Evolutionary conservation across 2,888 invertebrate species (phyloP), one percentile per base, ranked within the genome.

Genomic region (Polyommatus icarus): DNA sequence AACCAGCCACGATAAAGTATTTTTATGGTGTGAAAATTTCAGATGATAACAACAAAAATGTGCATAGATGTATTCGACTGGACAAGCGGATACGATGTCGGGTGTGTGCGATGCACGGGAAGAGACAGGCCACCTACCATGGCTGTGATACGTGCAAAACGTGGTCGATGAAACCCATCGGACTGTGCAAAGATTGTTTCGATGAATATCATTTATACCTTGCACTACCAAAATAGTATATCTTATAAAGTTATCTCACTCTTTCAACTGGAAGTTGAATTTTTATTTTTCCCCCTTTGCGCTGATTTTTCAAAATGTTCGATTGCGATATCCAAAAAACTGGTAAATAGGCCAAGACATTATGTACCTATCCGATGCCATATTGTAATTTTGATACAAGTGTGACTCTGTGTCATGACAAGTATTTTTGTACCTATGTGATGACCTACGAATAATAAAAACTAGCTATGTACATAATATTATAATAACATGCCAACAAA

Each of bases 141-240:
- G 54, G 75, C 50, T 75, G 75, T 15, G 29, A 75, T 54, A 29
- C 50, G 15, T 75, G 75, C 75, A 75, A 75, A 50, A 75, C 75
- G 2, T 7, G 18, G 5, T 29, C 18, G 7, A 50, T 24, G 46
- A 50, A 29, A 29, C 75, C 75, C 29, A 75, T 75, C 15, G 75
- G 75, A 29, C 29, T 75, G 10, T 75, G 75, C 54, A 75, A 54
- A 24, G 29, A 75, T 24, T 75, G 75, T 50, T 75, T 75, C 29
- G 50, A 24, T 54, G 54, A 67, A 67, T 67, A 67, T 67, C 67
- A 67, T 67, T 67, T 67, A 32, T 67, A 29, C 18, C 15, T 67
- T 67, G 32, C 32, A 24, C 20, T 12, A 12, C 12, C 24, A 20
- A 61, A 61, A 24, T 61, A 24, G 4, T 20, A 61, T 12, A 10